A percentile compares a stretch with the other conserved stretches of the same genome.
Evolutionary conservation across 53 echinoderm and acorn worm species (phyloP).

Genomic region (Luidia sarsii): DNA sequence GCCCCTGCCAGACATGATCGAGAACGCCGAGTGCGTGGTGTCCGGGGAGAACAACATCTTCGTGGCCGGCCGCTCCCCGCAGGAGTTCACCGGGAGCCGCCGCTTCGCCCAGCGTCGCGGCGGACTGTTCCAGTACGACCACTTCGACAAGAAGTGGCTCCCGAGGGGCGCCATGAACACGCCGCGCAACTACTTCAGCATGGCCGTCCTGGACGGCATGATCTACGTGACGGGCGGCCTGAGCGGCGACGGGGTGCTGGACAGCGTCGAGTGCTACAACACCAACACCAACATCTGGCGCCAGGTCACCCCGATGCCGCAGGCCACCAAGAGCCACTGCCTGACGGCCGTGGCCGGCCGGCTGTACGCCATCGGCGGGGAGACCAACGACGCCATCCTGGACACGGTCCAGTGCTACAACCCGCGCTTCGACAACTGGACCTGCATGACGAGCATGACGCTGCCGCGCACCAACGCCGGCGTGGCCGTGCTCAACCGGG

Average conservation of each 20-base stretch:
- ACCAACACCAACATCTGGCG: slow-evolving; percentile 86
- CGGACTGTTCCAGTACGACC: slow-evolving; percentile 95
- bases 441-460: slow-evolving; percentile 82
- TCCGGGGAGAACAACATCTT: slow-evolving; percentile 97
- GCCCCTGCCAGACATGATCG: slow-evolving; percentile 90
- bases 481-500: slow-evolving; percentile 81
- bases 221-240: slow-evolving; percentile 87
- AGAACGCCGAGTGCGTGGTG: slow-evolving; percentile 88
- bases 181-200: slow-evolving; percentile 82
- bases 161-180: slow-evolving; percentile 89
- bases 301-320: slow-evolving; percentile 67
- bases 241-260: slow-evolving; percentile 75
- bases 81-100: slow-evolving; percentile 87
- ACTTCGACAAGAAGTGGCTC: slow-evolving; percentile 97
- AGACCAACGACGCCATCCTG: slow-evolving; percentile 77
- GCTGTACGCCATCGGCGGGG: slow-evolving; percentile 90
- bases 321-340: slow-evolving; percentile 76
- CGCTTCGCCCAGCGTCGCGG: slow-evolving; percentile 87
- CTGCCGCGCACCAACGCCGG: slow-evolving; percentile 90
- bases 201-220: slow-evolving; percentile 90
- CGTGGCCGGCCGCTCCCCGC: slow-evolving; percentile 80
- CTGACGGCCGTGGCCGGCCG: slow-evolving; percentile 80
- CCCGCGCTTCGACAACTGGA: slow-evolving; percentile 84
- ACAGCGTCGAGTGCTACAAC: slow-evolving; percentile 88
- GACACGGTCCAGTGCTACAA: slow-evolving; percentile 89